Evolutionary conservation across 2,113 vertebrate species (phyloP).

Genomic region (Myxocyprinus asiaticus): DNA sequence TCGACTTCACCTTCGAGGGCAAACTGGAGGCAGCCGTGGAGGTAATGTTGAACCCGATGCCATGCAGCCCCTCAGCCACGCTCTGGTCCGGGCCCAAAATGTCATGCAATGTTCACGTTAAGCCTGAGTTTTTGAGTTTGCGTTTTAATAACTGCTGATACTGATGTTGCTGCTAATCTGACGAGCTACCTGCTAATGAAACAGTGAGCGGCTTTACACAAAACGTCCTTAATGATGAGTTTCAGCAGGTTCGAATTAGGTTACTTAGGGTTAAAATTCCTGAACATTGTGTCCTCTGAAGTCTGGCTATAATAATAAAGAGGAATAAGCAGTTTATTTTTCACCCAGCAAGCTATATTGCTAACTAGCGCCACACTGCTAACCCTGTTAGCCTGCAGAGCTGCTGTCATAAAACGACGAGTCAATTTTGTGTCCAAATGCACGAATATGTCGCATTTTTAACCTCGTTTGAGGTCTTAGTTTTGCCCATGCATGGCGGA

Average conservation of each 20-base stretch:
- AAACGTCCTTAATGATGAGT: neutral
- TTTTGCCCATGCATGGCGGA: neutral
- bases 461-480: neutral
- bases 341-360: neutral
- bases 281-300: neutral
- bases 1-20: slow-evolving; percentile 96
- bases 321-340: neutral
- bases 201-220: neutral
- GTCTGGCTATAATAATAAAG: neutral
- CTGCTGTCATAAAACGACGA: slow-evolving; percentile 17
- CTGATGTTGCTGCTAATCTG: slow-evolving; percentile 18
- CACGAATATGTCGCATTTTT: neutral
- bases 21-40: slow-evolving; percentile 90
- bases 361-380: slow-evolving; percentile 30
- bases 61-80: neutral
- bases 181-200: slow-evolving; percentile 13
- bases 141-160: neutral
- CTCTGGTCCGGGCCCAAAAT: neutral
- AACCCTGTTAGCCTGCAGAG: slow-evolving; percentile 6
- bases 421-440: neutral
- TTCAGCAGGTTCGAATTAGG: neutral
- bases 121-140: slow-evolving; percentile 4
- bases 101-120: neutral
- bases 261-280: neutral
- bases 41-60: slow-evolving; percentile 68